Evolutionary conservation across 2,888 invertebrate genomes (phyloP).

Genomic region (Drosophila diplacantha): DNA sequence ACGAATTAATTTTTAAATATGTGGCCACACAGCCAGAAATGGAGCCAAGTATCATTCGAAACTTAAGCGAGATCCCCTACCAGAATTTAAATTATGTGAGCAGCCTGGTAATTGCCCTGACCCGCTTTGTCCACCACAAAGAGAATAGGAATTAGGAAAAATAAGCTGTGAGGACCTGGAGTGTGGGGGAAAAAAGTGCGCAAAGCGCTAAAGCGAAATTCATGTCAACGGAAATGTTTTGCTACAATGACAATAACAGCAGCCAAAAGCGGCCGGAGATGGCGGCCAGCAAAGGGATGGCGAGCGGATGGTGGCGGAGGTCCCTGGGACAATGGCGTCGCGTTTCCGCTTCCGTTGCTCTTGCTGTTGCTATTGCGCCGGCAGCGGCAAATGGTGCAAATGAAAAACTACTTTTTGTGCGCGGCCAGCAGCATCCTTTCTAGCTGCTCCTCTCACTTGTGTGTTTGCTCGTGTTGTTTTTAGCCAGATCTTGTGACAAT

Average conservation of each 20-base stretch:
- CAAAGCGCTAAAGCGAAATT: slow-evolving; percentile 43
- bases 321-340: slow-evolving; percentile 56
- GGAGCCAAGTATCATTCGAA: neutral
- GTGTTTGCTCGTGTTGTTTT: slow-evolving; percentile 37
- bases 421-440: slow-evolving; percentile 33
- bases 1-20: slow-evolving; percentile 48
- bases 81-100: slow-evolving; percentile 17
- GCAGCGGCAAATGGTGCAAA: slow-evolving; percentile 61
- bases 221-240: slow-evolving; percentile 61
- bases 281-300: slow-evolving; percentile 27
- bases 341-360: slow-evolving; percentile 61
- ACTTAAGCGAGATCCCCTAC: neutral
- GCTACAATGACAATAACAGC: slow-evolving; percentile 45
- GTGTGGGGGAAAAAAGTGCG: slow-evolving; percentile 2
- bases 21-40: neutral
- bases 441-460: slow-evolving; percentile 18
- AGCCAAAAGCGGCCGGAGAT: slow-evolving; percentile 39
- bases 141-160: slow-evolving; percentile 23
- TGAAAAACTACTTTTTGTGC: slow-evolving; percentile 56
- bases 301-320: slow-evolving; percentile 22
- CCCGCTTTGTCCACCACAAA: slow-evolving; percentile 18
- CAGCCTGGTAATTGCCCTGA: slow-evolving; percentile 25
- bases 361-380: slow-evolving; percentile 16
- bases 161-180: neutral
- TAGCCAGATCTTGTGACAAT: slow-evolving; percentile 35